Evolutionary conservation across 2,797 vertebrate species (phyloP).

Genomic region (Leptatherina wallacei): DNA sequence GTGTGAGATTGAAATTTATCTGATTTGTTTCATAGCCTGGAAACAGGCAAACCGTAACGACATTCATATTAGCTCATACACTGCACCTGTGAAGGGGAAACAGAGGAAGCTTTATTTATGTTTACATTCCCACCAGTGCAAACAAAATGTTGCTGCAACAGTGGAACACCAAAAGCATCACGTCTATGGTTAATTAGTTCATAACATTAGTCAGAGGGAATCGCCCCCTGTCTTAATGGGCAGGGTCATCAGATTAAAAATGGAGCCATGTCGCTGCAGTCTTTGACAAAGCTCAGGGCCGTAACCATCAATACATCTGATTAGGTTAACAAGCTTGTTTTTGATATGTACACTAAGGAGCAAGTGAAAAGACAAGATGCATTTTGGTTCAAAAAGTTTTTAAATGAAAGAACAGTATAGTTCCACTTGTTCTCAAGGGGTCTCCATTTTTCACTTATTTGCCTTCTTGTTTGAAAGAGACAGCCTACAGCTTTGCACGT

Average conservation of each 20-base stretch:
- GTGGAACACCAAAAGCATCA: conserved; percentile 55
- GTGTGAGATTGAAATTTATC: conserved; percentile 21
- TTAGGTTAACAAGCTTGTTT: conserved; percentile 78
- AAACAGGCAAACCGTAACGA: conserved; percentile 20
- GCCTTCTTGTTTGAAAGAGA: conserved; percentile 31
- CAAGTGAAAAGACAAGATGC: conserved; percentile 41
- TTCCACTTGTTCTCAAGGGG: conserved; percentile 27
- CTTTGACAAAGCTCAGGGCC: conserved; percentile 50
- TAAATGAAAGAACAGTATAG: conserved; percentile 36
- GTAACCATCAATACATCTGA: conserved; percentile 72
- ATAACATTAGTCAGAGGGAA: conserved; percentile 42
- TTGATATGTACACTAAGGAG: conserved; percentile 66
- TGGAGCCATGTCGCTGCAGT: conserved; percentile 58
- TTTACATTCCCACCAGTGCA: conserved; percentile 60
- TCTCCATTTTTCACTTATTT: conserved; percentile 38
- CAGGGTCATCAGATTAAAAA: conserved; percentile 53
- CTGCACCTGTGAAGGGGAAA: conserved; percentile 53
- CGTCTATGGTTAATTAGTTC: conserved; percentile 60
- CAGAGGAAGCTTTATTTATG: conserved; percentile 60
- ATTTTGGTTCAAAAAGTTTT: conserved; percentile 42
- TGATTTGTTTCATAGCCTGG: conserved; percentile 23
- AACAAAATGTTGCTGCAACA: conserved; percentile 58
- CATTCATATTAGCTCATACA: conserved; percentile 24
- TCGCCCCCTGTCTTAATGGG: conserved; percentile 42
- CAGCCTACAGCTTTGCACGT: conserved; percentile 19